Evolutionary conservation across 2,888 invertebrate species (phyloP).

Genomic region (Callosobruchus maculatus): DNA sequence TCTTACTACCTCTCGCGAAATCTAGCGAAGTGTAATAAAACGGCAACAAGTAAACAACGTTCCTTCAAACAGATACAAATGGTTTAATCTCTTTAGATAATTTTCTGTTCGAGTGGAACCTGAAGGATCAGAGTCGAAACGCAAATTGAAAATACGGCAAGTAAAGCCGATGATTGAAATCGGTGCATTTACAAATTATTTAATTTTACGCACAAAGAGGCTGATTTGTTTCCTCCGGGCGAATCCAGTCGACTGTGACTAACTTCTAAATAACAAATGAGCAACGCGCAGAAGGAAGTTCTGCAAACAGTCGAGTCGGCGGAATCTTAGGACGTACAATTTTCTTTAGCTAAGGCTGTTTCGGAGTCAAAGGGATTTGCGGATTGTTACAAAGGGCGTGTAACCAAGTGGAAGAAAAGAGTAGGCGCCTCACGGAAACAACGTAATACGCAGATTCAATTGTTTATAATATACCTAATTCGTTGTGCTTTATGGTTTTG

Average conservation of each 20-base stretch:
- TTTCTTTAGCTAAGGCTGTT: neutral
- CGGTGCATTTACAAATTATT: conserved; percentile 46
- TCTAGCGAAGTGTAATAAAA: conserved; percentile 6
- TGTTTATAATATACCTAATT: neutral
- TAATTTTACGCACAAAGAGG: conserved; percentile 47
- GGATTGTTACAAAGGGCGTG: neutral
- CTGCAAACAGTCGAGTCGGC: neutral
- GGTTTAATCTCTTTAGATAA: conserved; percentile 25
- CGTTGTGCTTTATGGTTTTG: neutral
- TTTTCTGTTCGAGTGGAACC: conserved; percentile 25
- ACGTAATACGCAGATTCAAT: neutral
- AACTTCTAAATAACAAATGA: conserved; percentile 38
- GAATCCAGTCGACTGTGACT: conserved; percentile 39
- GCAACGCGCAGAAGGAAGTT: neutral
- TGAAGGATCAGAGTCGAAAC: conserved; percentile 23
- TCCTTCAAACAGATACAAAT: conserved; percentile 6
- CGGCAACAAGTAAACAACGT: conserved; percentile 19
- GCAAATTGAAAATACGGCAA: conserved; percentile 29
- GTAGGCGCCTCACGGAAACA: neutral
- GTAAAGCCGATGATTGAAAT: conserved; percentile 34
- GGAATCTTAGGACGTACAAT: neutral
- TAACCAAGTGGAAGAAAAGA: neutral
- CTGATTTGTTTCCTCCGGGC: conserved; percentile 44
- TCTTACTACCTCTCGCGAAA: neutral
- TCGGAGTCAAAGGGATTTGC: neutral